Evolutionary conservation across 2,113 vertebrate species (phyloP).

Genomic region (Odocoileus hemionus): DNA sequence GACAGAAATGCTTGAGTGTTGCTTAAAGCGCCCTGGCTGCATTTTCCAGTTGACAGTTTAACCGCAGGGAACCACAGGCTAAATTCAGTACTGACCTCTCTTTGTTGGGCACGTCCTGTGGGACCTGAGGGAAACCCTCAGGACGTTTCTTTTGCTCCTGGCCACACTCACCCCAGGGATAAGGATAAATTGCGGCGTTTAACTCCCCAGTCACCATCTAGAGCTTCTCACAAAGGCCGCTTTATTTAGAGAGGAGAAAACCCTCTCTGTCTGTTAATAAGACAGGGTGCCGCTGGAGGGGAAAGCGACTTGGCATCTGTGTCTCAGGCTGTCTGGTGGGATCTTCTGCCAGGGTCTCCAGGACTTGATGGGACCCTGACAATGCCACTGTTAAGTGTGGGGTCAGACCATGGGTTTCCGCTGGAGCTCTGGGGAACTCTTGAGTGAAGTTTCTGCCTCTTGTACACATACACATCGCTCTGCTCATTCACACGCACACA

Average conservation of each 20-base stretch:
- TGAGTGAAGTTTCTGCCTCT: not conserved
- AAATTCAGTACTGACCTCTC: not conserved
- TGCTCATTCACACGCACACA: fast-evolving
- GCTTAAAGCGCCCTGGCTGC: not conserved
- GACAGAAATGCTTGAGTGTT: not conserved
- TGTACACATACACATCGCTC: not conserved
- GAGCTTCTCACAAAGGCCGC: not conserved
- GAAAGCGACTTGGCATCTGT: not conserved
- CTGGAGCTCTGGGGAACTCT: not conserved
- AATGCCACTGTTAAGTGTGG: not conserved
- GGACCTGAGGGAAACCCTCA: not conserved
- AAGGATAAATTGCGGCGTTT: not conserved
- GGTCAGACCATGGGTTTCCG: not conserved
- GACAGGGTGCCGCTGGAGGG: not conserved
- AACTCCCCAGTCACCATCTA: fast-evolving
- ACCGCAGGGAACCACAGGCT: not conserved
- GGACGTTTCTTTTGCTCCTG: not conserved
- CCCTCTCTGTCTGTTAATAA: not conserved
- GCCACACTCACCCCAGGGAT: not conserved
- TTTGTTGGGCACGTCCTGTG: not conserved
- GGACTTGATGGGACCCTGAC: not conserved
- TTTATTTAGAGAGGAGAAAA: not conserved
- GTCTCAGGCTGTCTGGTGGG: not conserved
- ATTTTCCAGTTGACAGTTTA: not conserved
- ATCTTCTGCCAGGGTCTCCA: not conserved